Percentiles rank a stretch among this genome's conserved stretches.
These are phyloP conservation scores for Morone saxatilis DNA, from an alignment of 2,113 vertebrate genomes.

Conservation along the genomic window DNA sequence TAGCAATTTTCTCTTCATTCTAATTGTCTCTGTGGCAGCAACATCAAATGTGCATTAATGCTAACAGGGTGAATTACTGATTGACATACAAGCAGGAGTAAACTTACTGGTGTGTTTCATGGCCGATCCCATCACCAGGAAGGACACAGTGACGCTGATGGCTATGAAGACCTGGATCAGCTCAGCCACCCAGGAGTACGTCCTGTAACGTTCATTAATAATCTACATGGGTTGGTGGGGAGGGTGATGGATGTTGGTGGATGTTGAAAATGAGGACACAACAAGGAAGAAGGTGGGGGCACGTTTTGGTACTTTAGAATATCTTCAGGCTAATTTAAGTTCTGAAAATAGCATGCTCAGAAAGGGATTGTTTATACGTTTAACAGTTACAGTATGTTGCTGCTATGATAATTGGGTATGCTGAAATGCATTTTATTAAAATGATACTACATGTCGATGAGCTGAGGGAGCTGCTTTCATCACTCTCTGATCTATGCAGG, in stretches of 20 bases:
- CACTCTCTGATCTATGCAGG: neutral
- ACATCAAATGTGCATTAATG: neutral
- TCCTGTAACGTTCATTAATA: conserved; percentile 74
- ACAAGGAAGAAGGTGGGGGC: conserved; percentile 12
- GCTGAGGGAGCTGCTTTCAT: neutral
- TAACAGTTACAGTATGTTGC: neutral
- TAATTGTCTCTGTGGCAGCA: neutral
- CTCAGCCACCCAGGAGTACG: conserved; percentile 80
- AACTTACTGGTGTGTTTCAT: conserved; percentile 83
- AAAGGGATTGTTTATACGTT: too few relatives aligned
- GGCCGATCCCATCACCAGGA: conserved; percentile 83
- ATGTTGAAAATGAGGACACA: conserved; percentile 39
- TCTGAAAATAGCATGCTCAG: neutral
- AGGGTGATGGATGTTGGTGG: conserved; percentile 26
- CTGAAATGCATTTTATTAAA: neutral
- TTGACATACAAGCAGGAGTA: neutral
- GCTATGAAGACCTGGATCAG: conserved; percentile 83
- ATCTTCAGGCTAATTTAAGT: neutral
- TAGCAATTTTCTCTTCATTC: neutral
- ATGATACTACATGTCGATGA: neutral
- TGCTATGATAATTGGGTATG: neutral
- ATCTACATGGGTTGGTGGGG: conserved; percentile 69
- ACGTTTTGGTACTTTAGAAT: neutral
- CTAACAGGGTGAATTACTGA: neutral
- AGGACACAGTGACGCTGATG: conserved; percentile 83